These are phyloP conservation scores for Dryas iulia DNA, from an alignment of 1,140 invertebrate genomes.

Conservation along the genomic window DNA sequence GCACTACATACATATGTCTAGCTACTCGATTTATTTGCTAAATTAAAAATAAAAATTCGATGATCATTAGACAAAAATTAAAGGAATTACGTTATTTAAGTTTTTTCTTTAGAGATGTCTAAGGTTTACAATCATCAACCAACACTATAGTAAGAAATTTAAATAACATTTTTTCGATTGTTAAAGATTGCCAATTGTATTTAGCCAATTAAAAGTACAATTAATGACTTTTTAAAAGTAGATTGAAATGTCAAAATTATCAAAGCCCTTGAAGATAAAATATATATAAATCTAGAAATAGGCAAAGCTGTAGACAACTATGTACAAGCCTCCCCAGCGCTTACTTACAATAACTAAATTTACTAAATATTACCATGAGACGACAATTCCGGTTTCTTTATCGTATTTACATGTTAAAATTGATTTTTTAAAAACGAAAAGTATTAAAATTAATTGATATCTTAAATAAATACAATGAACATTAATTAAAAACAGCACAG, in stretches of 20 bases:
- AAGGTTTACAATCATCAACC: not conserved
- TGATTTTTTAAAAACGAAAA: constrained; percentile 34
- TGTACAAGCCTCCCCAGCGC: constrained; percentile 64
- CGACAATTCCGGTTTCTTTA: constrained; percentile 71
- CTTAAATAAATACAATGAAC: constrained; percentile 47
- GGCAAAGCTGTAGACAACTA: constrained; percentile 38
- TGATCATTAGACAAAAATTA: constrained; percentile 34
- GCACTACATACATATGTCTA: constrained; percentile 7
- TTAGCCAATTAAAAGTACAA: not conserved
- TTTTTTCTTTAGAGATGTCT: not conserved
- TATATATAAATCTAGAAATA: constrained; percentile 14
- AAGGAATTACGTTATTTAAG: constrained; percentile 16
- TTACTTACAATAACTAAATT: constrained; percentile 31
- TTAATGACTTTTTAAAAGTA: not conserved
- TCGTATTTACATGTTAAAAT: constrained; percentile 53
- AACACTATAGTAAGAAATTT: not conserved
- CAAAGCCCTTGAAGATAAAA: constrained; percentile 10
- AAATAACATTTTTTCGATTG: not conserved
- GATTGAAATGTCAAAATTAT: not conserved
- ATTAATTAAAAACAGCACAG: constrained; percentile 54
- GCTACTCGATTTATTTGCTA: constrained; percentile 20
- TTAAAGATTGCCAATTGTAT: not conserved
- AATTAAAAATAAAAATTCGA: constrained; percentile 43
- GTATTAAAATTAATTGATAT: constrained; percentile 35
- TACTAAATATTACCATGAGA: constrained; percentile 29